Base-by-base conservation (phyloP, 2,888 invertebrate genomes). In the Belgica antarctica region DNA sequence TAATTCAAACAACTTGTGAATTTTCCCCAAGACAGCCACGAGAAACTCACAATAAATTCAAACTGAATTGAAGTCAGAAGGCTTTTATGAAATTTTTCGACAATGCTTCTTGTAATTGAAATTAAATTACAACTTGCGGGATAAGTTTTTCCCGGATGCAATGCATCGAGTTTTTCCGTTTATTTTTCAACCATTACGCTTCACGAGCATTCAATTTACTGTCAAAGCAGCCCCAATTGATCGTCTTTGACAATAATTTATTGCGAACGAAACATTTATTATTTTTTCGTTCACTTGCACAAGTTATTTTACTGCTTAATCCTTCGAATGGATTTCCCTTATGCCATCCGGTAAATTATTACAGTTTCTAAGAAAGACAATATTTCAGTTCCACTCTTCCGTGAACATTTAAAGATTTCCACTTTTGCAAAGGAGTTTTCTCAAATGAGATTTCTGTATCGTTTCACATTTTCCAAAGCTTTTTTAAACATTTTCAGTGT, bases 211-310 rank as follows among this genome's bases (percentile, higher is more conserved):
- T 52, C 52, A 52, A 52, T 52, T 52, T 52, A 52, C 52, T 52
- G 52, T 52, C 52, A 22, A 52, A 52, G 22, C 12, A n/a, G 3
- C 22, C 22, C 22, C 52, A 52, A 52, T 52, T 52, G 52, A 52
- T 52, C 52, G 22, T 52, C 52, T 22, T 52, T 52, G 52, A 52
- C 52, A 52, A 22, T 22, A 52, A 52, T 52, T 17, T 52, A 52
- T 52, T 17, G 52, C 2, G 17, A 22, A 3, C 17, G 7, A 17
- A 12, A 22, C 17, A 52, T 52, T 52, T 22, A 17, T 52, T 52
- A 4, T 52, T 12, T 52, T 12, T 5, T 31, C 34, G 5, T 31
- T 52, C 52, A 7, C 22, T 22, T 17, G 52, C 52, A 52, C 7
- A 46, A 8, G 7, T 7, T n/a, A n/a, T n/a, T n/a, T n/a, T n/a